Base-by-base conservation (phyloP, 2,113 vertebrate genomes). In the Electrona antarctica region DNA sequence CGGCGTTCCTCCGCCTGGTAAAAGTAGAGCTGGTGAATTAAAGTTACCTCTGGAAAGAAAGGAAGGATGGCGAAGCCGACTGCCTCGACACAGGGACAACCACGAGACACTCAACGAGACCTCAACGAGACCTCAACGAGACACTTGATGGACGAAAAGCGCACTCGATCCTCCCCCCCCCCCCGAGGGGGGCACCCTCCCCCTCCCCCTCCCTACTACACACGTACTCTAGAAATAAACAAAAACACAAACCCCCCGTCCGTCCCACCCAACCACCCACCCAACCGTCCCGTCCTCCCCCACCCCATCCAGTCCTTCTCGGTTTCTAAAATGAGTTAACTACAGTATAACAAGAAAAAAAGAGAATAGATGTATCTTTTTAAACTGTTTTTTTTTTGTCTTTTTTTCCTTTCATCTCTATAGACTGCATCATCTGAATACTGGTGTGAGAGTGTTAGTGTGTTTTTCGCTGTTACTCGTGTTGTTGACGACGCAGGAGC, bases 11-110 rank as follows among this genome's bases (percentile, higher is more conserved):
- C 74, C 82, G 85, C 84, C 86, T 85, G 69, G 84, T 88, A 83
- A 89, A 21, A 83, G 77, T 90, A 89, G 69, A 90, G 92, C 91
- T 93, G 92, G 92, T 93, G 91, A 91, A 92, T 91, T 91, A 74
- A 78, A 82, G 80, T 85, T 81, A 80, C 80, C 86, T 87, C 58
- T 62, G 51, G 54, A 64, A 41, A 82, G 78, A 73, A 71, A 49
- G 79, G n/a, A 74, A 71, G 57, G 46, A 77, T 87, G 84, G 85
- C 54, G 51, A 85, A 80, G 86, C 84, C 77, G 80, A 88, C 82
- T 83, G 82, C 83, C 88, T 90, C 83, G 21, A 80, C 83, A 11
- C 74, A 74, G 66, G 71, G 82, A 63, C 33, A 41, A 41, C 33
- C 3, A 41, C 33, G 33, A n/a, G n/a, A n/a, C n/a, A n/a, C n/a